Evolutionary conservation across 2,888 invertebrate genomes (phyloP).

Genomic region (Cylindroiulus punctatus): DNA sequence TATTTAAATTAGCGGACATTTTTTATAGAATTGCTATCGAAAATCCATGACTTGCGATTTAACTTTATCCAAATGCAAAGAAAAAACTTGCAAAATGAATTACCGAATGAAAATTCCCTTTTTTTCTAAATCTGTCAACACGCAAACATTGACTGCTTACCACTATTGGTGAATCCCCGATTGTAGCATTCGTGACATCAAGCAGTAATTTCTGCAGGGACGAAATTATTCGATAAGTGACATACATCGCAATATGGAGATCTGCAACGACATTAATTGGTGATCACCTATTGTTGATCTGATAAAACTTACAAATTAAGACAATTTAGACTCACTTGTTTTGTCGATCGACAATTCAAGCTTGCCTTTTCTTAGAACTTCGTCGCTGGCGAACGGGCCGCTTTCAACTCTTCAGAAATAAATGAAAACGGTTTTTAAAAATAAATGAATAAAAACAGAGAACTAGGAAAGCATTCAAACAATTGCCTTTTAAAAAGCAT

Average conservation of each 20-base stretch:
- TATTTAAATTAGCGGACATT: no score
- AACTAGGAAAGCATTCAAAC: not conserved
- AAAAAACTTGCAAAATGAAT: no score
- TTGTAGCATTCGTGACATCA: not conserved
- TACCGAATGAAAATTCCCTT: no score
- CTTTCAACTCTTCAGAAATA: not conserved
- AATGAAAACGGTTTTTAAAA: not conserved
- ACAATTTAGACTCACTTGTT: not conserved
- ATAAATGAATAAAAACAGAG: not conserved
- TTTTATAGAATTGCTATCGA: no score
- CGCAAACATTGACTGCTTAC: not conserved
- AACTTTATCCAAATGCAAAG: no score
- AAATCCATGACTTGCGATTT: no score
- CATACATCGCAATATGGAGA: not conserved
- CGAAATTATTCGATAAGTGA: not conserved
- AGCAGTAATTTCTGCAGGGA: not conserved
- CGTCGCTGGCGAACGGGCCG: not conserved
- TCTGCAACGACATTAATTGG: not conserved
- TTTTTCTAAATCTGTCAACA: no score
- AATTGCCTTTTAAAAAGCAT: not conserved
- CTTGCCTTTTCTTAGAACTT: not conserved
- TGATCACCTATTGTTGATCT: not conserved
- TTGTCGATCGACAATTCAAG: not conserved
- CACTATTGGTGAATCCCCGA: not conserved
- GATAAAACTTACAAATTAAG: not conserved